Evolutionary conservation across 2,888 invertebrate species (phyloP).

Genomic region (Sphinx pinastri): DNA sequence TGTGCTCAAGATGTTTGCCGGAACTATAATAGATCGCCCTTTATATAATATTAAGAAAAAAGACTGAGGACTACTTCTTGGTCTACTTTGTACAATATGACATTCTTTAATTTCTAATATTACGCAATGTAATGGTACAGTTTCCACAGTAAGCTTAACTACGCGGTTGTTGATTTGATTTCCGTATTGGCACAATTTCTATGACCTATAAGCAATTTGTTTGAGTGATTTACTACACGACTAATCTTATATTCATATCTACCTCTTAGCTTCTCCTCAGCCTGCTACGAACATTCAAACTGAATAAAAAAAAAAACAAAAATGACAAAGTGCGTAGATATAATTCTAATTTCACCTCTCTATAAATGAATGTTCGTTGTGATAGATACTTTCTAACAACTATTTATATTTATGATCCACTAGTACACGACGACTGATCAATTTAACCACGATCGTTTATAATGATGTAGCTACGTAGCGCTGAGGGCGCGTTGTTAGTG

Average conservation of each 20-base stretch:
- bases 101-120: background rate
- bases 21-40: too few relatives aligned
- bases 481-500: too few relatives aligned
- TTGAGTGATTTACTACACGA: background rate
- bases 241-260: too few relatives aligned
- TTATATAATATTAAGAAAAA: too few relatives aligned
- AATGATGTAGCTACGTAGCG: background rate
- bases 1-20: too few relatives aligned
- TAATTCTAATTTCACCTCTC: constrained; percentile 1
- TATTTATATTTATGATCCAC: constrained; percentile 2
- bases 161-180: background rate
- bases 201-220: background rate
- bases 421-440: background rate
- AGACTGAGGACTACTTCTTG: too few relatives aligned
- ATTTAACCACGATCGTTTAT: background rate
- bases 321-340: background rate
- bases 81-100: background rate
- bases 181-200: constrained; percentile 13
- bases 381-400: constrained; percentile 5
- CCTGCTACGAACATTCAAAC: background rate
- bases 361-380: background rate
- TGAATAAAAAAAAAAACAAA: background rate
- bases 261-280: background rate
- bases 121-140: constrained; percentile 13
- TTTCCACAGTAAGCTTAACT: background rate